These are phyloP conservation scores for Geothlypis trichas DNA, from an alignment of 2,113 vertebrate species.

Conservation along the genomic window DNA sequence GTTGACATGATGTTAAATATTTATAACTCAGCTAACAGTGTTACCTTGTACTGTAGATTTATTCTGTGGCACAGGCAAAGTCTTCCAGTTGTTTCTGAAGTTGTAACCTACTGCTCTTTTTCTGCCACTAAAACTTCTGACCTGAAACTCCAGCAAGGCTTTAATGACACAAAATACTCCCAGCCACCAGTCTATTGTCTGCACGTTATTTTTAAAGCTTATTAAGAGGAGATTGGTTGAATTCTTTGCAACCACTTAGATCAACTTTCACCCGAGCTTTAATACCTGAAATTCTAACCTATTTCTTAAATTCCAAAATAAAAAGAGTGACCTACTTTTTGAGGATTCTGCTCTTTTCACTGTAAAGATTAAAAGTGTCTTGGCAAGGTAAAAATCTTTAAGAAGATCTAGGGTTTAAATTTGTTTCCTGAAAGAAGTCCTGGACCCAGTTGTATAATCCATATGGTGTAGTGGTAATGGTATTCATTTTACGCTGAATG, in stretches of 20 bases:
- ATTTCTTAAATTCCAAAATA: not conserved
- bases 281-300: not conserved
- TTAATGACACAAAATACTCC: not conserved
- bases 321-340: not conserved
- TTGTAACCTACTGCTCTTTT: not conserved
- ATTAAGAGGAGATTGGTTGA: not conserved
- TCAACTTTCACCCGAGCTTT: not conserved
- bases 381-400: not conserved
- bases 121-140: not conserved
- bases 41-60: not conserved
- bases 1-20: not conserved
- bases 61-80: not conserved
- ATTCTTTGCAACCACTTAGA: not conserved
- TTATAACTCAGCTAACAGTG: not conserved
- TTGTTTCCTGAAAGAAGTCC: not conserved
- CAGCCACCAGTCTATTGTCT: not conserved
- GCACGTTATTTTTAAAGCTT: not conserved
- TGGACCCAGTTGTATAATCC: not conserved
- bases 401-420: not conserved
- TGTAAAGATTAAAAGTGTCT: not conserved
- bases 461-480: not conserved
- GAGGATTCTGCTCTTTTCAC: not conserved
- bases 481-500: not conserved
- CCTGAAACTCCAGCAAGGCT: not conserved
- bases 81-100: not conserved